Base-by-base conservation (phyloP, 2,113 vertebrate genomes). In the Semnornis frantzii region DNA sequence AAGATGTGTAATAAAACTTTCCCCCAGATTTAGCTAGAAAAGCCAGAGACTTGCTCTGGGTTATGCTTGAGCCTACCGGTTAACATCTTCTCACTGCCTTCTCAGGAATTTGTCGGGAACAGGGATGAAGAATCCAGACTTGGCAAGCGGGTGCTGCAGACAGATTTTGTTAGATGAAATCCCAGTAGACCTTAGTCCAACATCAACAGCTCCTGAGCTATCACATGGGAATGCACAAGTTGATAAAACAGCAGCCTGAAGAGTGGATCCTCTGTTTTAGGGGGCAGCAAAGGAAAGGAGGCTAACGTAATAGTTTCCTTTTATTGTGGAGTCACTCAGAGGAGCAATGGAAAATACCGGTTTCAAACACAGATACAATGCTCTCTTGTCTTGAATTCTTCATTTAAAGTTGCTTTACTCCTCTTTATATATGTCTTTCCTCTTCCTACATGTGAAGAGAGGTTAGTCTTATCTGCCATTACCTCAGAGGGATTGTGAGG, bases 131-230 rank as follows among this genome's bases (percentile, higher is more conserved):
- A 90, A 95, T 94, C 79, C 84, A 92, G 86, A 96, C 95, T 96
- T 97, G 93, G 93, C 94, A 95, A 88, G 93, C 85, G 62, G 83
- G 46, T 74, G 86, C 66, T 91, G 86, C 88, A 94, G 95, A 96
- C 93, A 95, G 84, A 95, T 71, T 92, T 69, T 94, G 90, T 94
- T 92, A 85, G 85, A 94, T 95, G 92, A 96, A 96, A 94, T 95
- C 95, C 92, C 95, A 90, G 70, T 28, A 89, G 90, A 95, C 31
- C 0, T 89, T 92, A 95, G 86, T 72, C 74, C 93, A 96, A 93
- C 63, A 92, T 96, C 91, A 96, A 87, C 88, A 95, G 89, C 84
- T 95, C 86, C 93, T 91, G 93, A 94, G 94, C 91, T 93, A 93
- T 95, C 93, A 68, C 93, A 93, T 94, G 92, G 94, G 95, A 97